Evolutionary conservation across 2,113 vertebrate species (phyloP).

Genomic region (Nothobranchius furzeri): DNA sequence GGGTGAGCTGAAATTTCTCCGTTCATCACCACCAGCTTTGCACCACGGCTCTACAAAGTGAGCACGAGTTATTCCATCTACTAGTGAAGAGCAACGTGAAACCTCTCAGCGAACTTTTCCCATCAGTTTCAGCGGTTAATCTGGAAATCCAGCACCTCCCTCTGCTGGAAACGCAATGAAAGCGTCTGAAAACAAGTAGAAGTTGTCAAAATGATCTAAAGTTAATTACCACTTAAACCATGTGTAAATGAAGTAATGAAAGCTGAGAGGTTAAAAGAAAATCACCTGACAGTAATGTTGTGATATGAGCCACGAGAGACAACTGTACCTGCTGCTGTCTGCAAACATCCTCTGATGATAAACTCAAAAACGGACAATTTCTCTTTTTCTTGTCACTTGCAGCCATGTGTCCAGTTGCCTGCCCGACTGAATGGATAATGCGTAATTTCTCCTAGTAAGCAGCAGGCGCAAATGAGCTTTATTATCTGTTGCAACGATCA

Average conservation of each 20-base stretch:
- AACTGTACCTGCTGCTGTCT: constrained; percentile 26
- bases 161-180: constrained; percentile 50
- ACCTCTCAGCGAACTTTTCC: no score
- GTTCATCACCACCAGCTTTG: no score
- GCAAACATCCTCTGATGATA: background rate
- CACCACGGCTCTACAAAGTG: background rate
- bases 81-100: no score
- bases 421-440: constrained; percentile 62
- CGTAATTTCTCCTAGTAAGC: constrained; percentile 71
- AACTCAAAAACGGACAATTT: constrained; percentile 12
- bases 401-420: constrained; percentile 34
- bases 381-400: background rate
- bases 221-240: no score
- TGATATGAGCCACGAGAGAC: background rate
- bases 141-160: constrained; percentile 42
- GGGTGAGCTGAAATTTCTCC: no score
- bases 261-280: no score
- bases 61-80: background rate
- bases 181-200: background rate
- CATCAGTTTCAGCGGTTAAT: background rate
- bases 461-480: constrained; percentile 77
- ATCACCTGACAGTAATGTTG: no score
- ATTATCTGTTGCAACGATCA: constrained; percentile 59
- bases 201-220: no score
- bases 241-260: no score